A percentile compares a stretch with the other conserved stretches of the same genome.
phyloP scores from a whole-genome alignment of 2,888 invertebrate genomes.

The Brachypterus glaber region DNA sequence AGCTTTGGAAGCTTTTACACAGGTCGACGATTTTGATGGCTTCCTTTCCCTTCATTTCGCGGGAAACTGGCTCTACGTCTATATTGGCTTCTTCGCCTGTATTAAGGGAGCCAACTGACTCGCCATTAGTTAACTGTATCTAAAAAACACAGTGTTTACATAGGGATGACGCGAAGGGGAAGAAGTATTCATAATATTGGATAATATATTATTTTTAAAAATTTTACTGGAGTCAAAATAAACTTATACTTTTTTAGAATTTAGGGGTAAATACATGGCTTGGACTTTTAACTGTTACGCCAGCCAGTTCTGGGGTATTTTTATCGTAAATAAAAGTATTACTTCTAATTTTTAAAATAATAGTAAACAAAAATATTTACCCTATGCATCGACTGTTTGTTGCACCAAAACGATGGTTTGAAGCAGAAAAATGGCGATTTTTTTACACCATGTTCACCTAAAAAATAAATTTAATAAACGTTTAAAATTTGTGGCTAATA shows the following conservation, averaged over 20 bases:
- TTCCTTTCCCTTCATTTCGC: slow-evolving; percentile 62
- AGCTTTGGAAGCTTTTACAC: slow-evolving; percentile 60
- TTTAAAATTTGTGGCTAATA: too few species aligned
- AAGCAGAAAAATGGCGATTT: slow-evolving; percentile 68
- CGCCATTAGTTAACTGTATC: slow-evolving; percentile 36
- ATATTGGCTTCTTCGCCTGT: slow-evolving; percentile 44
- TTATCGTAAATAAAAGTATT: too few species aligned
- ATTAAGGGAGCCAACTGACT: slow-evolving; percentile 41
- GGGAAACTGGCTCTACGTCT: slow-evolving; percentile 65
- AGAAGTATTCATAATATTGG: neutral
- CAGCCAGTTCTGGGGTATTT: too few species aligned
- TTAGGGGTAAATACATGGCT: too few species aligned
- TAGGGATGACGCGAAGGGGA: too few species aligned
- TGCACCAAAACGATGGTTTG: slow-evolving; percentile 61
- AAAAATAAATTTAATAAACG: slow-evolving; percentile 20
- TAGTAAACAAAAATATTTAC: slow-evolving; percentile 30
- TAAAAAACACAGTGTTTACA: slow-evolving; percentile 20
- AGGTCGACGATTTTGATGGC: slow-evolving; percentile 66
- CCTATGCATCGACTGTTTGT: slow-evolving; percentile 39
- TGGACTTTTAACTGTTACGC: too few species aligned
- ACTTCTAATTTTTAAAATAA: too few species aligned
- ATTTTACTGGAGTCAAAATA: neutral
- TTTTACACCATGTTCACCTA: slow-evolving; percentile 70
- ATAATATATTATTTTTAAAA: neutral
- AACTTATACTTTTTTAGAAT: too few species aligned